These are phyloP conservation scores for Cephus runcator DNA, from an alignment of 2,888 invertebrate species.

Conservation along the genomic window DNA sequence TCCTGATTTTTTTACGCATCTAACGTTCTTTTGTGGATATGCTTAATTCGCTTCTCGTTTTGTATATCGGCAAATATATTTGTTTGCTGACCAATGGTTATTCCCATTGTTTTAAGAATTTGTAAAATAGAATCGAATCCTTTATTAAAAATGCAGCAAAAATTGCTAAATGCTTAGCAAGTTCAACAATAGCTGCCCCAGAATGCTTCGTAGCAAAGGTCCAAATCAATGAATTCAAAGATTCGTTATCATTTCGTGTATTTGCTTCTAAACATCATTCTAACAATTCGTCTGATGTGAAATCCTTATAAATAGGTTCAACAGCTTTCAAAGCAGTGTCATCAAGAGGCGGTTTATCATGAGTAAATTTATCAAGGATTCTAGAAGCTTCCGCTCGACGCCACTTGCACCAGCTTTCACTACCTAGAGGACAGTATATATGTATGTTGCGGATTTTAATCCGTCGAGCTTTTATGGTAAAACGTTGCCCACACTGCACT, in stretches of 20 bases:
- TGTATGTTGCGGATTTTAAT: slow-evolving; percentile 20
- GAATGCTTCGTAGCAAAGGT: slow-evolving; percentile 9
- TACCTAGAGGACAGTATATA: slow-evolving; percentile 17
- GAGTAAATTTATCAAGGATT: neutral
- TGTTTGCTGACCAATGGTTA: slow-evolving; percentile 1
- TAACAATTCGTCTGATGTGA: slow-evolving; percentile 2
- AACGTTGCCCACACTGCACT: slow-evolving; percentile 25
- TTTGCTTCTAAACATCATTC: slow-evolving; percentile 6
- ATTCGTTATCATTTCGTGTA: slow-evolving; percentile 8
- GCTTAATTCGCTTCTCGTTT: neutral
- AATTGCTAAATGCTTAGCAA: neutral
- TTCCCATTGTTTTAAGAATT: neutral
- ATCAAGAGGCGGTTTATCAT: neutral
- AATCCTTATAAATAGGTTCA: slow-evolving; percentile 2
- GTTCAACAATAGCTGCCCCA: neutral
- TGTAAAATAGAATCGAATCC: neutral
- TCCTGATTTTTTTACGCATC: neutral
- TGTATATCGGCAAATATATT: neutral
- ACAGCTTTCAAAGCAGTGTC: neutral
- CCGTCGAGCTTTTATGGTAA: slow-evolving; percentile 17
- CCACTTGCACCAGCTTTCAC: slow-evolving; percentile 24
- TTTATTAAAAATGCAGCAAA: neutral
- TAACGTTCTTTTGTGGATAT: neutral
- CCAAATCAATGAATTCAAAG: slow-evolving; percentile 4
- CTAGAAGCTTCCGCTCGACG: slow-evolving; percentile 8